These are phyloP conservation scores for Porites australiensis DNA, from an alignment of 64 coral and sea anemone genomes.

Conservation along the genomic window DNA sequence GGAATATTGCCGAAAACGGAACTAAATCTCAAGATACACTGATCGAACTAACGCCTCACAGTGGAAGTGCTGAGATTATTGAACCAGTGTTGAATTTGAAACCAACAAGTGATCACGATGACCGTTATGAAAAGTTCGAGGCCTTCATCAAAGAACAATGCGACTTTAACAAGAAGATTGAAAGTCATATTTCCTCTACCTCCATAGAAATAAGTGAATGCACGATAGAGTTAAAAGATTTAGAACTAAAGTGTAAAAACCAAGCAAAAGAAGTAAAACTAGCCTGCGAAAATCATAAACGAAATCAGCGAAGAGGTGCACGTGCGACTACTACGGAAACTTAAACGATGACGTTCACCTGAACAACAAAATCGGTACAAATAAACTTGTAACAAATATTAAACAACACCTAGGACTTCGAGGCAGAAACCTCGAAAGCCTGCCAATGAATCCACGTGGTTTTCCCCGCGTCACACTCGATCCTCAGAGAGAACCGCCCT, in stretches of 20 bases:
- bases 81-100: too few species aligned
- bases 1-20: too few species aligned
- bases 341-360: constrained; percentile 8
- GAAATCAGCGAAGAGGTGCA: background rate
- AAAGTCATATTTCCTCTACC: background rate
- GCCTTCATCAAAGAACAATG: background rate
- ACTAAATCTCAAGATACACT: too few species aligned
- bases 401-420: background rate
- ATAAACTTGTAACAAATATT: too few species aligned
- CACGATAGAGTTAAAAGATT: too few species aligned
- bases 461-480: constrained; percentile 25
- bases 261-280: background rate
- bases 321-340: too few species aligned
- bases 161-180: background rate
- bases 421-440: background rate
- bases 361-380: constrained; percentile 21
- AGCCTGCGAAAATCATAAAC: background rate
- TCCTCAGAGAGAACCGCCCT: constrained; percentile 46
- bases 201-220: background rate
- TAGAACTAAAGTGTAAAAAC: too few species aligned
- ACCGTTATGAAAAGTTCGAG: too few species aligned
- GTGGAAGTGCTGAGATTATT: too few species aligned
- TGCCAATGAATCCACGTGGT: constrained; percentile 38
- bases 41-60: too few species aligned
- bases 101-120: too few species aligned